These are phyloP conservation scores for Xiphorhynchus erythropygius DNA, from an alignment of 2,797 vertebrate genomes.

Conservation along the genomic window DNA sequence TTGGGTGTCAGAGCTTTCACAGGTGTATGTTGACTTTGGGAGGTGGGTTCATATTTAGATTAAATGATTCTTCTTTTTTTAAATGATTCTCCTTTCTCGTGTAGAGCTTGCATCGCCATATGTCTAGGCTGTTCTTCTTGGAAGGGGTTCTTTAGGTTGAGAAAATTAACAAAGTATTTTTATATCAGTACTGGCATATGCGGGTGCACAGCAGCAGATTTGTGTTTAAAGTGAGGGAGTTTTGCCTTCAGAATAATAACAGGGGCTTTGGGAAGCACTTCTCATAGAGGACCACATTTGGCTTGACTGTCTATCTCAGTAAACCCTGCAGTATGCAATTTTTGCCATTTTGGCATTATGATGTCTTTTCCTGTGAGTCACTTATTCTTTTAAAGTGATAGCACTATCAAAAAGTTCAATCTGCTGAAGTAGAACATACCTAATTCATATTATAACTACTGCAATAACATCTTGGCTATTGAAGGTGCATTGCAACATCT, in stretches of 20 bases:
- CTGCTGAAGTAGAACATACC: background rate
- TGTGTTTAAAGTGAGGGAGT: background rate
- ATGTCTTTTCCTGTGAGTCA: background rate
- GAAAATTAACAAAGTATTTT: background rate
- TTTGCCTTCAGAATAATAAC: background rate
- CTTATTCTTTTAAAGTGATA: background rate
- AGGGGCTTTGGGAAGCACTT: background rate
- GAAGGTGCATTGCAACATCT: background rate
- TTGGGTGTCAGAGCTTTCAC: background rate
- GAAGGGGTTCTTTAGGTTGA: background rate
- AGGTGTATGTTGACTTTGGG: background rate
- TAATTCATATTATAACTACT: background rate
- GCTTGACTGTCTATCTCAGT: background rate
- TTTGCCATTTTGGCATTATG: background rate
- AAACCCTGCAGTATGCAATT: background rate
- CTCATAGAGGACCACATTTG: accelerated
- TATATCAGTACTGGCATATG: background rate
- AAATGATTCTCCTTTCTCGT: background rate
- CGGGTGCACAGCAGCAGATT: background rate
- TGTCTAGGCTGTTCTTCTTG: background rate
- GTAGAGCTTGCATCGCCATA: background rate
- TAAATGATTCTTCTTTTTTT: background rate
- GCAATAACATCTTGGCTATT: background rate
- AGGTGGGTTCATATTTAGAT: background rate
- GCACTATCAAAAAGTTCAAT: background rate